Evolutionary conservation across 1,140 invertebrate genomes (phyloP).

Genomic region (Pygmarrhopalites habei): DNA sequence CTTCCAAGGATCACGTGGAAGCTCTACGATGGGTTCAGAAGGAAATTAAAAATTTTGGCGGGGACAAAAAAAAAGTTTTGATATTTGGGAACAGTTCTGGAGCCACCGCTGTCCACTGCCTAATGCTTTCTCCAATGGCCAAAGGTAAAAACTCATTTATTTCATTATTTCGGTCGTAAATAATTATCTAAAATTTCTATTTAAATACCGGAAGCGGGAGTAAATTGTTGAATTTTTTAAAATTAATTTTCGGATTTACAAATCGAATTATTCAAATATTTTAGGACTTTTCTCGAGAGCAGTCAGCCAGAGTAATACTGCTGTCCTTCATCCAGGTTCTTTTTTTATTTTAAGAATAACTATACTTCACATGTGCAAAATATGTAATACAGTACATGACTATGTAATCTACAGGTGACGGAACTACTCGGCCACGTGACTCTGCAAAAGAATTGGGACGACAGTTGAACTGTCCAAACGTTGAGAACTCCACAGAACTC

Average conservation of each 20-base stretch:
- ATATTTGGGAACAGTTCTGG: conserved; percentile 35
- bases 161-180: too few relatives aligned
- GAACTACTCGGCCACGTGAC: neutral
- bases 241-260: too few relatives aligned
- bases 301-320: neutral
- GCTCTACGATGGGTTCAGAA: conserved; percentile 15
- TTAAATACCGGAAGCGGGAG: too few relatives aligned
- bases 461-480: neutral
- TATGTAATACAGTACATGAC: too few relatives aligned
- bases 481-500: neutral
- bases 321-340: neutral
- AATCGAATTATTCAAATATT: neutral
- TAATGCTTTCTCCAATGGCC: neutral
- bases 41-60: conserved; percentile 27
- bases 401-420: too few relatives aligned
- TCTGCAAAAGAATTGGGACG: neutral
- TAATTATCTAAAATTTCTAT: too few relatives aligned
- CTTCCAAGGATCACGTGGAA: conserved; percentile 14
- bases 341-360: too few relatives aligned
- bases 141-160: neutral
- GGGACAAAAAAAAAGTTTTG: conserved; percentile 42
- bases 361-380: too few relatives aligned
- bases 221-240: too few relatives aligned
- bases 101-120: neutral
- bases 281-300: neutral